A percentile compares a stretch with the other conserved stretches of the same genome.
Conservation (phyloP, 2,888 invertebrate genomes). For the Agonopterix heracliana region DNA sequence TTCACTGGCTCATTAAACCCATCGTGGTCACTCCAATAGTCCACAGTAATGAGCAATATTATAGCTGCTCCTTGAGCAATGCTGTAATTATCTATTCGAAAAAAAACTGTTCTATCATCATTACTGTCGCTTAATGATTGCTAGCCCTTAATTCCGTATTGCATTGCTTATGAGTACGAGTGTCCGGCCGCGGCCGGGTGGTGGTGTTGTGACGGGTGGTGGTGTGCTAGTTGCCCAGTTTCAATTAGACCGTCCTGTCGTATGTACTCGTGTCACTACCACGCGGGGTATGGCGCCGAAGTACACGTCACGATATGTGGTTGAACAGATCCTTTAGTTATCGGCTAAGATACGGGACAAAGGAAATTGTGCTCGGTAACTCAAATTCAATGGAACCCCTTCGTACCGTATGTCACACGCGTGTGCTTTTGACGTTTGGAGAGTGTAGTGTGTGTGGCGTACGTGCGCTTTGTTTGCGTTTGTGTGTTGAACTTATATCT, state of each 20-base stretch:
- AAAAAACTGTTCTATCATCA: too few relatives aligned
- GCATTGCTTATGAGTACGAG: slow-evolving; percentile 24
- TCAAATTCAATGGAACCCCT: background rate
- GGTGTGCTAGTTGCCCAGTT: slow-evolving; percentile 35
- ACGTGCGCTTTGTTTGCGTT: too few relatives aligned
- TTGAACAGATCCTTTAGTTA: slow-evolving; percentile 66
- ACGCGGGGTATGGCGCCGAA: slow-evolving; percentile 34
- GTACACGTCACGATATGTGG: slow-evolving; percentile 39
- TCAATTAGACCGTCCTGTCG: slow-evolving; percentile 49
- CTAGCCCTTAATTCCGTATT: slow-evolving; percentile 27
- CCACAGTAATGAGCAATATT: too few relatives aligned
- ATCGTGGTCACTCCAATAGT: too few relatives aligned
- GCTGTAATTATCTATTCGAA: too few relatives aligned
- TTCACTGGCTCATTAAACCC: too few relatives aligned
- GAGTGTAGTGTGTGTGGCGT: too few relatives aligned
- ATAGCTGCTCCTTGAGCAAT: too few relatives aligned
- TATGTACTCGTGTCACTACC: slow-evolving; percentile 24
- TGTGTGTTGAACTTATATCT: background rate
- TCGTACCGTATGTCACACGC: too few relatives aligned
- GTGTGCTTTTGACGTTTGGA: background rate
- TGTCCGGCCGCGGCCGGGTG: slow-evolving; percentile 18
- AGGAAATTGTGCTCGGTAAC: slow-evolving; percentile 83
- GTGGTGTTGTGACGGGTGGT: slow-evolving; percentile 23
- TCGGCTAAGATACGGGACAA: slow-evolving; percentile 79
- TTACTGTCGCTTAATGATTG: slow-evolving; percentile 7